Percentiles rank a stretch among this genome's conserved stretches.
These are phyloP conservation scores for Drosophila cardini DNA, from an alignment of 1,140 invertebrate species.

Conservation along the genomic window DNA sequence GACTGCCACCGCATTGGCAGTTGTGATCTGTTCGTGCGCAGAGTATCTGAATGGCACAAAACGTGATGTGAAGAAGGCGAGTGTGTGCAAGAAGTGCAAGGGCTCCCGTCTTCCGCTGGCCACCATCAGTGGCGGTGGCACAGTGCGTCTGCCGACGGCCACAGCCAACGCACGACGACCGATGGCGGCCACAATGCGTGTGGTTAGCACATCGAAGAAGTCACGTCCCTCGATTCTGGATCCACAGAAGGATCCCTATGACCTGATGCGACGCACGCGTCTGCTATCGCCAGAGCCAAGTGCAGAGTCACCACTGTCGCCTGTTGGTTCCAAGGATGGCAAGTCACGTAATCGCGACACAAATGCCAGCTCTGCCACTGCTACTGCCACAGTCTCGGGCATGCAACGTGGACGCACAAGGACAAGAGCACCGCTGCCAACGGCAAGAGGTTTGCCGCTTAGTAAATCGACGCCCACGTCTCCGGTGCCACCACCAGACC, in stretches of 20 bases:
- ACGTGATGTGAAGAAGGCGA: slow-evolving; percentile 89
- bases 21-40: slow-evolving; percentile 91
- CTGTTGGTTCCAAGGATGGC: slow-evolving; percentile 35
- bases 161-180: slow-evolving; percentile 75
- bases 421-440: slow-evolving; percentile 49
- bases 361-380: slow-evolving; percentile 6
- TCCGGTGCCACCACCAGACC: slow-evolving; percentile 63
- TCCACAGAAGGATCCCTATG: slow-evolving; percentile 90
- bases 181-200: slow-evolving; percentile 87
- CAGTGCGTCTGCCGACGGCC: slow-evolving; percentile 86
- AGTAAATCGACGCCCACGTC: slow-evolving; percentile 13
- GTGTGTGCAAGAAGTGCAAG: slow-evolving; percentile 91
- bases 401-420: slow-evolving; percentile 62
- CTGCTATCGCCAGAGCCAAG: slow-evolving; percentile 87
- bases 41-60: slow-evolving; percentile 91
- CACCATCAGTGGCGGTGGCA: slow-evolving; percentile 86
- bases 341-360: slow-evolving; percentile 43
- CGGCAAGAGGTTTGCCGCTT: background rate
- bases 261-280: slow-evolving; percentile 91
- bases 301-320: slow-evolving; percentile 12
- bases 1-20: slow-evolving; percentile 85
- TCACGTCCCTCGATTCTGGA: slow-evolving; percentile 87
- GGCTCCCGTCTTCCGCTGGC: slow-evolving; percentile 89
- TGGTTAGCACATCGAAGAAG: slow-evolving; percentile 86
- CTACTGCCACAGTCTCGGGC: background rate